Evolutionary conservation across 2,113 vertebrate species (phyloP).

Genomic region (Saguinus imperator): DNA sequence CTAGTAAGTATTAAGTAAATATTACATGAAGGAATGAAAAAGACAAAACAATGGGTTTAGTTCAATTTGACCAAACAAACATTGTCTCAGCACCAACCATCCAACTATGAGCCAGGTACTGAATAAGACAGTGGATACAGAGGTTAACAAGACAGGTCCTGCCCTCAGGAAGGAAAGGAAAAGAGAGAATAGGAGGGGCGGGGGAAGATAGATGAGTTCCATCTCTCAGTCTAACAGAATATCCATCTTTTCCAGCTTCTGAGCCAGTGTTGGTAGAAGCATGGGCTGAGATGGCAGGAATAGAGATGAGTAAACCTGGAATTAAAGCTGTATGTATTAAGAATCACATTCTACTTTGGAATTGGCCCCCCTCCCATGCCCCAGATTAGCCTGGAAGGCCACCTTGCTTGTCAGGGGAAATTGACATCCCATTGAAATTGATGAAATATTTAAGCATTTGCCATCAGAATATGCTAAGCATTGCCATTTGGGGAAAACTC

Average conservation of each 20-base stretch:
- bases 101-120: not conserved
- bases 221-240: not conserved
- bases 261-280: not conserved
- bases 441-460: constrained; percentile 61
- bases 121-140: not conserved
- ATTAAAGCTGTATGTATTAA: not conserved
- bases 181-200: not conserved
- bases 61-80: not conserved
- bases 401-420: constrained; percentile 52
- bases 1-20: not conserved
- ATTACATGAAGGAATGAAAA: not conserved
- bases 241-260: not conserved
- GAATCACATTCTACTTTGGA: not conserved
- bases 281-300: not conserved
- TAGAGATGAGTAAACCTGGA: not conserved
- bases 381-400: constrained; percentile 2
- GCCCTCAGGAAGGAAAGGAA: not conserved
- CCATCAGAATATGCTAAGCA: constrained; percentile 59
- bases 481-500: constrained; percentile 73
- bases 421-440: constrained; percentile 63
- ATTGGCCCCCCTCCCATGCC: not conserved
- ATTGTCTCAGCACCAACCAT: not conserved
- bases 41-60: not conserved
- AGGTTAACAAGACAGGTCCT: not conserved
- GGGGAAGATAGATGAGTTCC: not conserved